phyloP scores from a whole-genome alignment of 2,797 vertebrate genomes.

The Malacoraja senta region DNA sequence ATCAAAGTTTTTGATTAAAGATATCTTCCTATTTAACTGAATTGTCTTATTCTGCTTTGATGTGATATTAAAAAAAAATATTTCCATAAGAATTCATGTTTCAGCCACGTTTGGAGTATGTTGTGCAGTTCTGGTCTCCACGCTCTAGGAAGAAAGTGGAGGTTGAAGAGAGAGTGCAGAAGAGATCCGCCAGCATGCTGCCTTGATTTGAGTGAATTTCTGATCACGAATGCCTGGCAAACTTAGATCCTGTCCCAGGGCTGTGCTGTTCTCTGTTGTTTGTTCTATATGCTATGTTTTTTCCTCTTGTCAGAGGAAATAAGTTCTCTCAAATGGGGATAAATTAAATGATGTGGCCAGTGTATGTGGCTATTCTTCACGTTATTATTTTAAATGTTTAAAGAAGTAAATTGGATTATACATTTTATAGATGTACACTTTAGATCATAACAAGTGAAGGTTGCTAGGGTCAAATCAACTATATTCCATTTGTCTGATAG shows the following conservation, averaged over 20 bases:
- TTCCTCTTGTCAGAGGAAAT: too few species aligned
- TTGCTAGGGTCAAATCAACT: neutral
- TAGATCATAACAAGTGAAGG: neutral
- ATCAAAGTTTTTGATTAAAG: neutral
- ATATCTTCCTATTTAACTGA: neutral
- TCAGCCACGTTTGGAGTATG: too few species aligned
- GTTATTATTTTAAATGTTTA: slow-evolving; percentile 3
- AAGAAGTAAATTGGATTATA: neutral
- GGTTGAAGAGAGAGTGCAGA: too few species aligned
- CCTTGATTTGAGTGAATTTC: too few species aligned
- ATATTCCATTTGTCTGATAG: neutral
- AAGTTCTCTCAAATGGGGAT: too few species aligned
- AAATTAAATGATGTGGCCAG: neutral
- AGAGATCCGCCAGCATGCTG: too few species aligned
- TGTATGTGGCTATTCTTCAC: neutral
- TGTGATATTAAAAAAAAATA: neutral
- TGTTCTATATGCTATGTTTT: too few species aligned
- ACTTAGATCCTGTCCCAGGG: too few species aligned
- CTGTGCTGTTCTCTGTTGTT: too few species aligned
- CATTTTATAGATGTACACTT: neutral
- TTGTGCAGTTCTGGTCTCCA: too few species aligned
- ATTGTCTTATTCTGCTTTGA: neutral
- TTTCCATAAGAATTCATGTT: neutral
- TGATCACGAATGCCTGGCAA: too few species aligned
- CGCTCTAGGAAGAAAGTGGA: too few species aligned